Percentiles rank a stretch among this genome's conserved stretches.
Conservation (phyloP, 2,113 vertebrate genomes). For the Sinocyclocheilus anshuiensis region DNA sequence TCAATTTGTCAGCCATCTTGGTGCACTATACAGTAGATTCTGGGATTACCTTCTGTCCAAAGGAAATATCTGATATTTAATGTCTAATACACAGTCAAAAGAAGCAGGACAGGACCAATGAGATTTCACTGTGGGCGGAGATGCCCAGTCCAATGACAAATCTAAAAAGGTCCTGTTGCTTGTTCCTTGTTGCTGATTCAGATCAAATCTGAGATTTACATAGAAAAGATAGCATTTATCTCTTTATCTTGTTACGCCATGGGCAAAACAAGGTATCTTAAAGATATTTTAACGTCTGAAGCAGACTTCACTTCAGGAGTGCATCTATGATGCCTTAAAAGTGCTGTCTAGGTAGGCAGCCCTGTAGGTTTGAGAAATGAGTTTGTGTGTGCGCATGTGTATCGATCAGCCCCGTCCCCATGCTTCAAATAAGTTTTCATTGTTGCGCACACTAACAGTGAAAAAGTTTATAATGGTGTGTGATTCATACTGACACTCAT, state of each 20-base stretch:
- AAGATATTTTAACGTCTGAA: not conserved
- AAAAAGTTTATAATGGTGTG: constrained; percentile 34
- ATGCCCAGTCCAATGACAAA: not conserved
- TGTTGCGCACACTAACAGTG: not conserved
- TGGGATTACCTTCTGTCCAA: not conserved
- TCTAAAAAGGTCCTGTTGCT: not conserved
- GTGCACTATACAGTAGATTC: too few species aligned
- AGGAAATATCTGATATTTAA: not conserved
- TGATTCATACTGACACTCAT: constrained; percentile 41
- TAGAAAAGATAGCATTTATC: not conserved
- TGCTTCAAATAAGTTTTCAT: not conserved
- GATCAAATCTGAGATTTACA: not conserved
- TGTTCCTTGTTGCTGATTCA: not conserved
- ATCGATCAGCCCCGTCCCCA: not conserved
- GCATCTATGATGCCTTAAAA: not conserved
- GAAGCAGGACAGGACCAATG: not conserved
- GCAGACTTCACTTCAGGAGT: not conserved
- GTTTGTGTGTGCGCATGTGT: not conserved
- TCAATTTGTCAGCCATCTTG: too few species aligned
- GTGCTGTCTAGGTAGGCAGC: not conserved
- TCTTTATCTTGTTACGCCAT: not conserved
- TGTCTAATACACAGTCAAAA: not conserved
- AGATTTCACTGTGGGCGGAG: not conserved
- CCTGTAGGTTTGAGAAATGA: not conserved
- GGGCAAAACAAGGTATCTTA: not conserved